These are phyloP conservation scores for Excalfactoria chinensis DNA, from an alignment of 2,113 vertebrate species.

Conservation along the genomic window DNA sequence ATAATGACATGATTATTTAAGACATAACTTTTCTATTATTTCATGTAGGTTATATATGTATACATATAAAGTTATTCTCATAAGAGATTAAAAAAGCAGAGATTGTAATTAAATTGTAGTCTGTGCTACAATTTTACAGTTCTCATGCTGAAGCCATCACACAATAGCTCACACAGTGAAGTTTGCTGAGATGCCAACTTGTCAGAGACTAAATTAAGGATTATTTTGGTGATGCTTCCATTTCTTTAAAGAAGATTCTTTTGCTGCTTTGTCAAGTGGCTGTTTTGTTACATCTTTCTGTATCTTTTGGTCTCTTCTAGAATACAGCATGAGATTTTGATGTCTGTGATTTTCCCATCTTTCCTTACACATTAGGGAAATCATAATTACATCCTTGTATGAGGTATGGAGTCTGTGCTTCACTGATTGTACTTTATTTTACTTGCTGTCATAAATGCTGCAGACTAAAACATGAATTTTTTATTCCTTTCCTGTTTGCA, in stretches of 20 bases:
- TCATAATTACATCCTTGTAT: not conserved
- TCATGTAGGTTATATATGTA: not conserved
- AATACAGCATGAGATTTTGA: slow-evolving; percentile 2
- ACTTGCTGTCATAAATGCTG: not conserved
- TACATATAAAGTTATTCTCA: not conserved
- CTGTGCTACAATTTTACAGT: slow-evolving; percentile 47
- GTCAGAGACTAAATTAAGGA: slow-evolving; percentile 52
- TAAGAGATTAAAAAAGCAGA: not conserved
- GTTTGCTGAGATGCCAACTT: slow-evolving; percentile 35
- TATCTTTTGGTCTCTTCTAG: not conserved
- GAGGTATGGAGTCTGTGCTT: not conserved
- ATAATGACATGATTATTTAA: not conserved
- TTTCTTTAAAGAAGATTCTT: slow-evolving; percentile 49
- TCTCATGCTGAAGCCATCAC: slow-evolving; percentile 62
- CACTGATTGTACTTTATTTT: not conserved
- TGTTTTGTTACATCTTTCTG: slow-evolving; percentile 48
- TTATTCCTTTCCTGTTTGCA: not conserved
- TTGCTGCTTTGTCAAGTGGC: slow-evolving; percentile 4
- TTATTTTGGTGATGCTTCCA: slow-evolving; percentile 38
- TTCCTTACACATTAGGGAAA: not conserved
- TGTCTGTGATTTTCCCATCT: not conserved
- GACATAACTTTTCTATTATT: not conserved
- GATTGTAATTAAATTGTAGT: slow-evolving; percentile 31
- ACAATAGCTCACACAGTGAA: slow-evolving; percentile 25
- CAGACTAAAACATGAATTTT: not conserved